These are phyloP conservation scores for Eumacrocentrus americanus DNA, from an alignment of 2,888 invertebrate genomes.

Conservation along the genomic window DNA sequence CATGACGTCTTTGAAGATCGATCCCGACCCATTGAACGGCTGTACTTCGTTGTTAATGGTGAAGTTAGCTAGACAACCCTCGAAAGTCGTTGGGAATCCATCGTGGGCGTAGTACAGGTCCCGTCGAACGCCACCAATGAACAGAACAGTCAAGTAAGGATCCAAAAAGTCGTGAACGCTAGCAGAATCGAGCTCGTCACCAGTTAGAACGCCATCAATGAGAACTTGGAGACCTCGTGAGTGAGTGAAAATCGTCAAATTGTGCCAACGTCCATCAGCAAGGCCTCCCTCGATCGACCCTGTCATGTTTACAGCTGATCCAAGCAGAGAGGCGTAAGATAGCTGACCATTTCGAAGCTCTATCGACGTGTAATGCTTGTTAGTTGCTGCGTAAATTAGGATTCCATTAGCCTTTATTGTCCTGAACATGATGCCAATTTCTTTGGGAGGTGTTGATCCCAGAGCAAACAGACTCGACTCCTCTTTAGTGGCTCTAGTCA, in stretches of 20 bases:
- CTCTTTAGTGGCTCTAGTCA: slow-evolving; percentile 43
- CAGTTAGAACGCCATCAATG: slow-evolving; percentile 74
- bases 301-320: slow-evolving; percentile 83
- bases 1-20: slow-evolving; percentile 74
- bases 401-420: slow-evolving; percentile 80
- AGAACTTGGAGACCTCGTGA: slow-evolving; percentile 75
- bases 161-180: slow-evolving; percentile 92
- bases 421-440: slow-evolving; percentile 79
- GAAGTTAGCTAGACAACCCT: slow-evolving; percentile 90
- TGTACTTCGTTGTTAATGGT: slow-evolving; percentile 88
- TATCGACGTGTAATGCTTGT: slow-evolving; percentile 84
- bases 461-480: slow-evolving; percentile 39
- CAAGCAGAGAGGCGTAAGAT: slow-evolving; percentile 80
- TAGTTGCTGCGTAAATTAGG: slow-evolving; percentile 85
- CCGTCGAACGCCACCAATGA: slow-evolving; percentile 77
- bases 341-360: slow-evolving; percentile 80
- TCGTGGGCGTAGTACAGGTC: slow-evolving; percentile 66
- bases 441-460: slow-evolving; percentile 69
- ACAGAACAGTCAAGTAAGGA: slow-evolving; percentile 82
- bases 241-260: slow-evolving; percentile 76
- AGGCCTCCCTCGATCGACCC: slow-evolving; percentile 68
- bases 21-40: slow-evolving; percentile 87
- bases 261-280: slow-evolving; percentile 89
- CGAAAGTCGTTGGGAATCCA: slow-evolving; percentile 70
- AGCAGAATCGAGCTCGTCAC: slow-evolving; percentile 85